phyloP scores from a whole-genome alignment of 1,140 invertebrate genomes.

The Bombus waltoni region DNA sequence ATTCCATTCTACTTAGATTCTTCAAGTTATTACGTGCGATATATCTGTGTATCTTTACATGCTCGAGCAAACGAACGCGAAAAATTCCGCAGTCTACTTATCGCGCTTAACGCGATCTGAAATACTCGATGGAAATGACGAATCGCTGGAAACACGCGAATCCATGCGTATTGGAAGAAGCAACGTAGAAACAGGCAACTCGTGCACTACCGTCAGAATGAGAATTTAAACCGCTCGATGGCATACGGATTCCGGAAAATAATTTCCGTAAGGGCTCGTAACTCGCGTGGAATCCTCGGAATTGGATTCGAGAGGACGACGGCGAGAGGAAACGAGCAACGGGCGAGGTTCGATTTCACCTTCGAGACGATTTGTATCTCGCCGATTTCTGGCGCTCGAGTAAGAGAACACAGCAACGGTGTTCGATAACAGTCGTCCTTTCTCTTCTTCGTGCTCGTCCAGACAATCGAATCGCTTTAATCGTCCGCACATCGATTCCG shows the following conservation, averaged over 20 bases:
- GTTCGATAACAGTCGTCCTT: constrained; percentile 15
- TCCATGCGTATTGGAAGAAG: no score
- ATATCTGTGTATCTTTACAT: no score
- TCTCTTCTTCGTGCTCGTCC: not conserved
- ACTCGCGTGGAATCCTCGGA: constrained; percentile 1
- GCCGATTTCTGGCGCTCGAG: not conserved
- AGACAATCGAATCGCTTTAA: constrained; percentile 17
- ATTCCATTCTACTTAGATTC: no score
- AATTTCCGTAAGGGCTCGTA: constrained; percentile 6
- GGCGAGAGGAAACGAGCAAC: not conserved
- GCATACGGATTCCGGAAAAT: not conserved
- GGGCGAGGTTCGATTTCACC: constrained; percentile 24
- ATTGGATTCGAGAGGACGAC: not conserved
- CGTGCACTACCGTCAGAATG: not conserved
- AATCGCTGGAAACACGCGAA: no score
- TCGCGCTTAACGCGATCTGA: no score
- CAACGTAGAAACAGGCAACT: no score
- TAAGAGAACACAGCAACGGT: not conserved
- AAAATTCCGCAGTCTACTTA: no score
- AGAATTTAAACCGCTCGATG: no score
- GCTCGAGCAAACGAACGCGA: no score
- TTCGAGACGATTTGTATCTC: constrained; percentile 25
- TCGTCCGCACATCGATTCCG: not conserved
- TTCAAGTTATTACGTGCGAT: no score
- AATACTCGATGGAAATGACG: no score